Percentiles rank a stretch among this genome's conserved stretches.
phyloP scores from a whole-genome alignment of 2,888 invertebrate species.

The Campopleginae sp. region DNA sequence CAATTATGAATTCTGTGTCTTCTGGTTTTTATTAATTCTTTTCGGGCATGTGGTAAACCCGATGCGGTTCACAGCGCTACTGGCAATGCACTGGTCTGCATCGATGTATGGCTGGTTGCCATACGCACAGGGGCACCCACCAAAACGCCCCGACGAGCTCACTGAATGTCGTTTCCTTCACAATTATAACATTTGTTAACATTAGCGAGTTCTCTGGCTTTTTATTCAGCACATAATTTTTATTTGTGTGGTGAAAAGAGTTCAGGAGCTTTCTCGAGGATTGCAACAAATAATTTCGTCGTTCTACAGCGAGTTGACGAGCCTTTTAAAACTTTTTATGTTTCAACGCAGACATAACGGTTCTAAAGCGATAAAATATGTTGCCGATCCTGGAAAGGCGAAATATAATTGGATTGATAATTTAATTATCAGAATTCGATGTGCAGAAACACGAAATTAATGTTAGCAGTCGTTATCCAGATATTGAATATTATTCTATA shows the following conservation, averaged over 20 bases:
- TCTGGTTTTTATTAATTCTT: background rate
- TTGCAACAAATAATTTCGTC: background rate
- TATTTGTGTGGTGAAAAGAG: no score
- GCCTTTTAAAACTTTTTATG: background rate
- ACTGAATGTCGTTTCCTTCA: no score
- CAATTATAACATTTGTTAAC: no score
- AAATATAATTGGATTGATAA: background rate
- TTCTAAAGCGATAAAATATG: background rate
- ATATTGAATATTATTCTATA: no score
- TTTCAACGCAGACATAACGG: background rate
- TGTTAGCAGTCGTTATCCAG: background rate
- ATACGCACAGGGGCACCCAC: constrained; percentile 2
- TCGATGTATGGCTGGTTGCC: constrained; percentile 46
- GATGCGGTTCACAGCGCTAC: background rate
- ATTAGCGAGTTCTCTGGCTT: no score
- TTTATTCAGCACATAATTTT: no score
- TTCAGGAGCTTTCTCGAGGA: background rate
- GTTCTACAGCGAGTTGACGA: background rate
- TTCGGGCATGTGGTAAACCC: background rate
- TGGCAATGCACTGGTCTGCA: background rate
- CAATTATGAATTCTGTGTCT: background rate
- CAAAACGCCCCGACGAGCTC: background rate
- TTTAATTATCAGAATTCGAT: constrained; percentile 1
- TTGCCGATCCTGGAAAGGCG: background rate
- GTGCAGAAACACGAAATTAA: background rate